These are phyloP conservation scores for Petrocephalus microphthalmus DNA, from an alignment of 2,113 vertebrate genomes.

Conservation along the genomic window DNA sequence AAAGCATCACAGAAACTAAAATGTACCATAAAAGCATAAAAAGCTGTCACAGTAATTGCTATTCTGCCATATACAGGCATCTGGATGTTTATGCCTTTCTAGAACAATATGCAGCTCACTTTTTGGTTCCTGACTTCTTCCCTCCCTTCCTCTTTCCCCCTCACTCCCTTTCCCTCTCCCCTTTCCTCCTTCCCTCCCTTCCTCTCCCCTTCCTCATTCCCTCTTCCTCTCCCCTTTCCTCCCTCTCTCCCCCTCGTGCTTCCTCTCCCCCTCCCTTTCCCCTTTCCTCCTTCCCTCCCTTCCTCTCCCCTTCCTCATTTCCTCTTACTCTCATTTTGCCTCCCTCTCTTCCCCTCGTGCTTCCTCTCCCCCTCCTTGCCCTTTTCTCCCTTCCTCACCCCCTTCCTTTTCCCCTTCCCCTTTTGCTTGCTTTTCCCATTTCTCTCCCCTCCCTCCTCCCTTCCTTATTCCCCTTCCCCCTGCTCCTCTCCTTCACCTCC, in stretches of 20 bases:
- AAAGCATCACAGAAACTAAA: neutral
- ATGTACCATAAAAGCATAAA: neutral
- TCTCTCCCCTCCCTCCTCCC: conserved; percentile 6
- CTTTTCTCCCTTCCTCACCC: neutral
- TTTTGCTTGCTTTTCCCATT: neutral
- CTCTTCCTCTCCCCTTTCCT: neutral
- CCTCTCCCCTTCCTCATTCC: neutral
- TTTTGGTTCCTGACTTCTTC: neutral
- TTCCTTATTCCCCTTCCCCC: neutral
- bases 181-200: conserved; percentile 38
- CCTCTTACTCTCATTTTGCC: neutral
- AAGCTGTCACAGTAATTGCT: neutral
- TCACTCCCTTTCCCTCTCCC: neutral
- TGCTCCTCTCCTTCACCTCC: neutral
- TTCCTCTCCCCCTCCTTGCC: conserved; percentile 44
- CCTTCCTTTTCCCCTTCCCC: neutral
- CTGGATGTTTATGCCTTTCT: neutral
- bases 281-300: neutral
- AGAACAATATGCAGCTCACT: neutral
- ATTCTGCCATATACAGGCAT: neutral
- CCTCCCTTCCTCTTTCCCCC: neutral
- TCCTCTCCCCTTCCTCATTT: neutral
- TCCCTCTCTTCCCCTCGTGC: conserved; percentile 47
- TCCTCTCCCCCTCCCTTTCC: conserved; percentile 41
- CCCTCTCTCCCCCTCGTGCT: conserved; percentile 48